A percentile compares a stretch with the other conserved stretches of the same genome.
Conservation (phyloP, 2,888 invertebrate genomes). For the Lysandra coridon region DNA sequence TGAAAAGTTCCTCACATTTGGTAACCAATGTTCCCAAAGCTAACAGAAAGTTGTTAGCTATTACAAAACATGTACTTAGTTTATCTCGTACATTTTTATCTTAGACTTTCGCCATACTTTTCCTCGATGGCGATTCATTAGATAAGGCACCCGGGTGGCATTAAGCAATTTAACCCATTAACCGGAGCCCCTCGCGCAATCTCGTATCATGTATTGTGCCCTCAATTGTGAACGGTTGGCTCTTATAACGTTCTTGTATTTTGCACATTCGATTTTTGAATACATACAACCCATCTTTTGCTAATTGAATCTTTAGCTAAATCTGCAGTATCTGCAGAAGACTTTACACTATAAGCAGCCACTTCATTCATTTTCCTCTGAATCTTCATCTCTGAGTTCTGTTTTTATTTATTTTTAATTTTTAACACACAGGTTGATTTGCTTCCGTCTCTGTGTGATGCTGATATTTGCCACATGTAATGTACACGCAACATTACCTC, state of each 20-base stretch:
- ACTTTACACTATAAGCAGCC: background rate
- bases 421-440: background rate
- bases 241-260: constrained; percentile 3
- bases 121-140: constrained; percentile 50
- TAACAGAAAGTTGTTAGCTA: background rate
- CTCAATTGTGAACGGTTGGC: background rate
- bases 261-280: background rate
- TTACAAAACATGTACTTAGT: constrained; percentile 11
- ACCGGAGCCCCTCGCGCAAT: constrained; percentile 44
- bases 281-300: background rate
- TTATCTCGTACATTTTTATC: constrained; percentile 27
- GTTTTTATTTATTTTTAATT: background rate
- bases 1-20: background rate
- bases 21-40: background rate
- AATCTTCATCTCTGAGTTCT: background rate
- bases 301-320: background rate
- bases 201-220: constrained; percentile 39
- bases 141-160: constrained; percentile 64
- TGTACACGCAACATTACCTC: constrained; percentile 14
- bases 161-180: constrained; percentile 69
- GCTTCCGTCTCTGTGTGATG: background rate
- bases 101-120: constrained; percentile 37
- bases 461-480: background rate
- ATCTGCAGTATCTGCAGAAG: background rate
- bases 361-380: background rate